A percentile compares a stretch with the other conserved stretches of the same genome.
phyloP scores from a whole-genome alignment of 2,797 vertebrate species.

The Syngnathus rostellatus region DNA sequence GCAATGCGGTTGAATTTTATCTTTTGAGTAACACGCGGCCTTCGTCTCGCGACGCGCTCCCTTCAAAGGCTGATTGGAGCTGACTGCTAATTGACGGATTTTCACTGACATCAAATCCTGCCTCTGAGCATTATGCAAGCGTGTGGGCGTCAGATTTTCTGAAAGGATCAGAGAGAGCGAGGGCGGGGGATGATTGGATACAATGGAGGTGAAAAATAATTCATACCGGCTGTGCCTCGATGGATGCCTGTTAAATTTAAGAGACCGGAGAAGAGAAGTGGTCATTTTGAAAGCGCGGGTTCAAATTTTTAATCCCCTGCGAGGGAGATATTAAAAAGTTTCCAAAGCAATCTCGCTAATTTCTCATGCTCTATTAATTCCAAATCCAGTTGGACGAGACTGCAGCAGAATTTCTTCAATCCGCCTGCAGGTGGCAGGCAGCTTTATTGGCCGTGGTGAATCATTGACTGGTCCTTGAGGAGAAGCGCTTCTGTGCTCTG shows the following conservation, averaged over 20 bases:
- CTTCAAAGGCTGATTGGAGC: constrained; percentile 34
- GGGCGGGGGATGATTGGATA: not conserved
- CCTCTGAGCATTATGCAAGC: constrained; percentile 31
- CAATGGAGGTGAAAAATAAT: constrained; percentile 5
- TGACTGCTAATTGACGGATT: constrained; percentile 48
- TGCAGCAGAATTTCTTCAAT: constrained; percentile 4
- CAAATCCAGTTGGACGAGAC: not conserved
- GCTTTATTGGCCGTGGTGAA: not conserved
- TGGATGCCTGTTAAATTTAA: not conserved
- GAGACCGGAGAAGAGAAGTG: not conserved
- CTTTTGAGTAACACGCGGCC: constrained; percentile 9
- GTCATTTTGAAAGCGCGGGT: not conserved
- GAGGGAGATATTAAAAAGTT: constrained; percentile 2
- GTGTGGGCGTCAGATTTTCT: constrained; percentile 27
- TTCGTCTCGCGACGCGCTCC: not conserved
- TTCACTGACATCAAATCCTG: constrained; percentile 49
- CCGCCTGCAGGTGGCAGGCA: constrained; percentile 2
- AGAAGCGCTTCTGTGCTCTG: not conserved
- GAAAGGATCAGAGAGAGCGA: constrained; percentile 12
- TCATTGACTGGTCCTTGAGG: not conserved
- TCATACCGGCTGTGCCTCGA: constrained; percentile 24
- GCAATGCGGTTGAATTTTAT: constrained; percentile 2
- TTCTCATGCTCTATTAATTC: constrained; percentile 7
- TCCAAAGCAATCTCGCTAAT: not conserved
- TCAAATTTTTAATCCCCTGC: not conserved